These are phyloP conservation scores for Enteromius thamalakanensis DNA, from an alignment of 2,797 vertebrate genomes.

Conservation along the genomic window DNA sequence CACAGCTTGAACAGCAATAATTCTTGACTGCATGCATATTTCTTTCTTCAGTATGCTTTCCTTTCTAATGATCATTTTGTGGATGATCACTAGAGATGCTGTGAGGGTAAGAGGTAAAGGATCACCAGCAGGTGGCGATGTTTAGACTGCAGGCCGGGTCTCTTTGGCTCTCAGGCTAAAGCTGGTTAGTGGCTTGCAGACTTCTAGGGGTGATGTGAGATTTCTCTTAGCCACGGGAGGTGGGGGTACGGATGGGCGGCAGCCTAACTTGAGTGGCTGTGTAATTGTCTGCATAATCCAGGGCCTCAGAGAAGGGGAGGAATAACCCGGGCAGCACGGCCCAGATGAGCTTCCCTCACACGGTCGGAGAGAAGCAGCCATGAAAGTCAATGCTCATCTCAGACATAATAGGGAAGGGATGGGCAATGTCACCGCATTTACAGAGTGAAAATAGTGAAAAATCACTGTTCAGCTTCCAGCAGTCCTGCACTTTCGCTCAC, in stretches of 20 bases:
- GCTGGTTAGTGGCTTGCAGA: constrained; percentile 14
- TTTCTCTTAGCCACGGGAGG: constrained; percentile 11
- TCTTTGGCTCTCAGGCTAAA: constrained; percentile 40
- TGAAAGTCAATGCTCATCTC: constrained; percentile 58
- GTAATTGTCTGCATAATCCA: constrained; percentile 54
- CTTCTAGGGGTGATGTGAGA: constrained; percentile 14
- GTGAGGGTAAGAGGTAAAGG: neutral
- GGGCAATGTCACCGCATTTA: constrained; percentile 53
- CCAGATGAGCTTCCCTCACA: constrained; percentile 24
- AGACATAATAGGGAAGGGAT: constrained; percentile 47
- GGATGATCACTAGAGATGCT: constrained; percentile 22
- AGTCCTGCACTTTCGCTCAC: neutral
- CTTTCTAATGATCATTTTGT: neutral
- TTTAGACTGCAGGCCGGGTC: constrained; percentile 18
- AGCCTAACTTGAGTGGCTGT: constrained; percentile 43
- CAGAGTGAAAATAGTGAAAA: constrained; percentile 50
- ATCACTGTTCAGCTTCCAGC: constrained; percentile 23
- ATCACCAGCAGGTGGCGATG: constrained; percentile 52
- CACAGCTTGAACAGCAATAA: constrained; percentile 12
- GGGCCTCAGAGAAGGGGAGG: constrained; percentile 33
- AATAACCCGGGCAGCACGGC: constrained; percentile 24
- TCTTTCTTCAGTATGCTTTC: neutral
- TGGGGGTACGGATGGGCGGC: neutral
- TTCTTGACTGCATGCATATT: constrained; percentile 16
- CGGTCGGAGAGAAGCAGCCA: constrained; percentile 46